Conservation (phyloP, 2,888 invertebrate species). For the Litoditis marina region DNA sequence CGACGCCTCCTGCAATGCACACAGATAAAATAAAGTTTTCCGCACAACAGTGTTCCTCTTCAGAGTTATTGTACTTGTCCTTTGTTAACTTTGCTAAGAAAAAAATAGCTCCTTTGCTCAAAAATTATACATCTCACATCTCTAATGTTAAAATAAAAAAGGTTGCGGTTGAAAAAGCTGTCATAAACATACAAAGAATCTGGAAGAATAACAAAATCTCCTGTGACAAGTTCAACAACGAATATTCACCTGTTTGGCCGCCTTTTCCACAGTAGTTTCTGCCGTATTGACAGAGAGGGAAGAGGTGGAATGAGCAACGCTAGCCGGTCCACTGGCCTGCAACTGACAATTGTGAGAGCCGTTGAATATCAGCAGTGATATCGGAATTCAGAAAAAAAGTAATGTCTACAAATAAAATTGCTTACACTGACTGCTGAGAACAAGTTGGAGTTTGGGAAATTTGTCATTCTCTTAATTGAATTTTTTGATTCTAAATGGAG, state of each 20-base stretch:
- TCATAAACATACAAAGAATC: too few species aligned
- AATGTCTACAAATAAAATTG: too few species aligned
- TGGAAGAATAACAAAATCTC: too few species aligned
- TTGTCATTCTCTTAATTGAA: too few species aligned
- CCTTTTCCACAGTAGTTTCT: slow-evolving; percentile 31
- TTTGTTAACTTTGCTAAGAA: background rate
- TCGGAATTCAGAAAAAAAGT: too few species aligned
- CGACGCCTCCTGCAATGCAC: slow-evolving; percentile 75
- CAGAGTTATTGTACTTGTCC: background rate
- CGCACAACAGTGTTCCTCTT: background rate
- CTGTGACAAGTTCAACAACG: background rate
- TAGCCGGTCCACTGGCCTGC: too few species aligned
- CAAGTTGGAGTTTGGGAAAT: too few species aligned
- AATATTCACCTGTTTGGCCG: slow-evolving; percentile 27
- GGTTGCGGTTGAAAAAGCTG: background rate
- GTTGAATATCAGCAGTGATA: too few species aligned
- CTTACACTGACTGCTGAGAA: too few species aligned
- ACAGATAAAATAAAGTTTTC: background rate
- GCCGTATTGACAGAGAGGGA: slow-evolving; percentile 2
- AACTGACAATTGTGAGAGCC: too few species aligned
- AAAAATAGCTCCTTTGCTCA: background rate
- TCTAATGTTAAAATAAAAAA: background rate
- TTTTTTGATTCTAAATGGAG: too few species aligned
- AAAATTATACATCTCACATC: background rate
- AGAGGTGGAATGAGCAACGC: background rate